Evolutionary conservation across 2,797 vertebrate genomes (phyloP), one percentile per base, ranked within the genome.

Genomic region (Meriones psammophilus): DNA sequence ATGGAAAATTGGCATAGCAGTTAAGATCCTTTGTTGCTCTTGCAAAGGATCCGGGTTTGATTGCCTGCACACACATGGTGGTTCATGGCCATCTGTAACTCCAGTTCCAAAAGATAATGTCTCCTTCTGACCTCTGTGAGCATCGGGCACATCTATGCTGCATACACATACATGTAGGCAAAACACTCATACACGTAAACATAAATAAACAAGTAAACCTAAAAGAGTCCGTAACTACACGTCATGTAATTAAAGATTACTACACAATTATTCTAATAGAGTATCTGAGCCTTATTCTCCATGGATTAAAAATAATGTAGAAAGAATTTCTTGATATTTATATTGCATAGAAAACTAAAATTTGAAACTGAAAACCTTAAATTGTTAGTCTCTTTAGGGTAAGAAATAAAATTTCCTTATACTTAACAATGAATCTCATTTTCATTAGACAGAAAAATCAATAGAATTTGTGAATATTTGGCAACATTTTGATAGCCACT

Each of bases 391-490:
- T n/a, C 30, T 68, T 66, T 86, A 24, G 18, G 17, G 8, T 92
- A 90, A 20, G 9, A 4, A 90, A 60, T 89, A 2, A 77, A 68
- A 89, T 91, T 96, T 50, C 96, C 73, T 77, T 76, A 74, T 54
- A 94, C 93, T 74, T 88, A 80, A 79, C 4, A 95, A 92, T 15
- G 89, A 64, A 94, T 77, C 4, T 30, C 2, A 94, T 92, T 83
- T 76, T 22, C 13, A 73, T 94, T 86, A 88, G 13, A 26, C 88
- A 74, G 6, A 74, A 0, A 94, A 90, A 95, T 74, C 39, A 95
- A 86, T 73, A 83, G 26, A 86, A 92, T 95, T 74, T 89, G 56
- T 90, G 88, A 18, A 20, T 90, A 96, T 66, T 95, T 96, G 26
- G 62, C 80, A 91, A 89, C 7, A 81, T 83, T 62, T 94, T 97